Evolutionary conservation across 1,140 invertebrate species (phyloP), one percentile per base, ranked within the genome.

Genomic region (Paracyclopina nana): DNA sequence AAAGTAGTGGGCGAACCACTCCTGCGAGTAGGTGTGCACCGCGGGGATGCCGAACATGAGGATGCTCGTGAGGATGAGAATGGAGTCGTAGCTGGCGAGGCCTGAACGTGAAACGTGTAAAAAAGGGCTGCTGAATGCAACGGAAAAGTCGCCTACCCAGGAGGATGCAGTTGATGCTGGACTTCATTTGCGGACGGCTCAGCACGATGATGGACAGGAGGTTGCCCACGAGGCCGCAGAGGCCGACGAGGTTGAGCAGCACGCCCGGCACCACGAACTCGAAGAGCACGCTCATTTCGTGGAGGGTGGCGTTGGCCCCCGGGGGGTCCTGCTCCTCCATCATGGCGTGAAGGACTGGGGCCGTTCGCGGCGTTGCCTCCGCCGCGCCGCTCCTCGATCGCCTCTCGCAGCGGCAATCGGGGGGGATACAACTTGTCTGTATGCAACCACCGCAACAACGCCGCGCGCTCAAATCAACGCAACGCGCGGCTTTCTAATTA

Each of bases 91-190:
- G 58, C 81, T 74, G 1, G 90, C 86, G 27, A 94, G 70, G 5
- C n/a, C n/a, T n/a, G n/a, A n/a, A n/a, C n/a, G n/a, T n/a, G n/a
- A n/a, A n/a, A n/a, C n/a, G n/a, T n/a, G n/a, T n/a, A n/a, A n/a
- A n/a, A n/a, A n/a, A n/a, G n/a, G n/a, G n/a, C n/a, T n/a, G n/a
- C n/a, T n/a, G n/a, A n/a, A n/a, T n/a, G n/a, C n/a, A n/a, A n/a
- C n/a, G n/a, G n/a, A n/a, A n/a, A n/a, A n/a, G n/a, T 1, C n/a
- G n/a, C n/a, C n/a, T n/a, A n/a, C 85, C 85, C 31, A 84, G 83
- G 4, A 94, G 72, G 52, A 91, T 72, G 60, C 86, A 88, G 67
- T 92, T 94, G 56, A 92, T 88, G 55, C 85, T 88, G 6, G 83
- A 88, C 56, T 79, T 75, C 87, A 92, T 92, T 59, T 90, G 84